phyloP scores from a whole-genome alignment of 2,113 vertebrate species.

The Callaeas wilsoni region DNA sequence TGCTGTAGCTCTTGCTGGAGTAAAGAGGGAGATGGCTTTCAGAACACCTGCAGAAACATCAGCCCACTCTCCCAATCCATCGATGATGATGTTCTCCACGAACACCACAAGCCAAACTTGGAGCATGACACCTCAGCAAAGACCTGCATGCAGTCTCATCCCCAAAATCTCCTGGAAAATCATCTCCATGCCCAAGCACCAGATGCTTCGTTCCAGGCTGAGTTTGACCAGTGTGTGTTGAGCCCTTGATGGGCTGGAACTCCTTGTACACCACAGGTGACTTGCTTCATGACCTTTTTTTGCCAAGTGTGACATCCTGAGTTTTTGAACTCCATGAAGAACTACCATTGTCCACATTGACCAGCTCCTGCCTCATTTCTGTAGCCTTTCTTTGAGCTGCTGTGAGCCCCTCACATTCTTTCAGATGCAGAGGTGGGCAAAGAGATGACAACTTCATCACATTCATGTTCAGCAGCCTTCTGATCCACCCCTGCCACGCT shows the following conservation, averaged over 20 bases:
- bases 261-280: neutral
- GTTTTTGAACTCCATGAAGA: neutral
- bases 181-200: neutral
- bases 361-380: neutral
- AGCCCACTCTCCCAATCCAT: neutral
- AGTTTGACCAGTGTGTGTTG: neutral
- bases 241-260: neutral
- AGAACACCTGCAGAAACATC: neutral
- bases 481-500: rapidly evolving
- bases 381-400: neutral
- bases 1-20: neutral
- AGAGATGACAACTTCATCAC: neutral
- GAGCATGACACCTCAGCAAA: neutral
- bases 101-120: neutral
- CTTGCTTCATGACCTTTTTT: neutral
- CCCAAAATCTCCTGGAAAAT: neutral
- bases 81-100: rapidly evolving
- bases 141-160: neutral
- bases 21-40: neutral
- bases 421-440: neutral
- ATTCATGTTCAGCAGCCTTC: neutral
- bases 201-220: neutral
- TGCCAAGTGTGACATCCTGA: neutral
- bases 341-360: neutral
- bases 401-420: neutral